Evolutionary conservation across 2,113 vertebrate genomes (phyloP), one percentile per base, ranked within the genome.

Genomic region (Vulpes lagopus): DNA sequence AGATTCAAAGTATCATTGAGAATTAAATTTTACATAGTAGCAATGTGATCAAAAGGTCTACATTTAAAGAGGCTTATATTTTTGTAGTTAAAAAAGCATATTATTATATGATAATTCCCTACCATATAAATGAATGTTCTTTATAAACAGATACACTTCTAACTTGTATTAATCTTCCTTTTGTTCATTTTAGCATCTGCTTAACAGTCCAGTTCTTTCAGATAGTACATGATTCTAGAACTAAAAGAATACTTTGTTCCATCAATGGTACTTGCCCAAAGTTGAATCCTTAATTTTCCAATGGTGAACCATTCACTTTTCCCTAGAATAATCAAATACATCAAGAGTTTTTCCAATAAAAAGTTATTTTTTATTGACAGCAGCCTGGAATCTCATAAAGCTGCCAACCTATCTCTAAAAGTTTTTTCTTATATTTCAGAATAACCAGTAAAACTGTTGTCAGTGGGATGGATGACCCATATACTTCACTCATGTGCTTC

Each of bases 81-180:
- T 81, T 71, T 93, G 7, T 43, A 60, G 64, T 69, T 79, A 88
- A 53, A 76, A 67, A 88, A 76, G 10, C 7, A 59, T 49, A 43
- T 78, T 2, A 43, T n/a, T 81, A 53, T 71, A 55, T 55, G 16
- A 87, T 91, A 80, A 76, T 91, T 95, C 82, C 23, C 11, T 95
- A 79, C 11, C 22, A 80, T 11, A 11, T 25, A 57, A 35, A 12
- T 43, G 19, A 87, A 10, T 11, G 12, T 73, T 93, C 27, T 81
- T 96, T 76, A 65, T 1, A 88, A 76, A 73, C 2, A 83, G 15
- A 35, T 27, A 81, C 0, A 80, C 11, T 67, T 94, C 2, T 30
- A 93, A 83, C 76, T 88, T n/a, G 38, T 84, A 25, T 76, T 88
- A 30, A 57, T 93, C 25, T 90, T 95, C 1, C 19, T 55, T 91